phyloP scores from a whole-genome alignment of 2,113 vertebrate genomes.

The Phylloscopus trochilus region DNA sequence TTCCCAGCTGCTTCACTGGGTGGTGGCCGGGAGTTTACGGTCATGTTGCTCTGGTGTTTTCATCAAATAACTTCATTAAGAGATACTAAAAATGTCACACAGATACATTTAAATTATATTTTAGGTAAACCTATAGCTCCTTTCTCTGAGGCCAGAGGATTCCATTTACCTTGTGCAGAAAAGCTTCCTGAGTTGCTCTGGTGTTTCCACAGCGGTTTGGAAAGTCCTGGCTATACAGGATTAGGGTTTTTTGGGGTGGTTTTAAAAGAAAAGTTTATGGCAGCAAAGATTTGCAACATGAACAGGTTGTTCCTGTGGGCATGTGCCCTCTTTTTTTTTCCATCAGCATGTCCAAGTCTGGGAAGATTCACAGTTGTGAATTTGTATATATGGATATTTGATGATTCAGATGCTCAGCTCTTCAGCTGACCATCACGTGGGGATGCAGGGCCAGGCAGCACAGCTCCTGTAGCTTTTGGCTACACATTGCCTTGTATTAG shows the following conservation, averaged over 20 bases:
- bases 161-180: neutral
- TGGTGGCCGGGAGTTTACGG: neutral
- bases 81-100: neutral
- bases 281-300: neutral
- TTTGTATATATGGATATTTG: neutral
- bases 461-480: neutral
- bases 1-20: neutral
- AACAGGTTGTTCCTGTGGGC: neutral
- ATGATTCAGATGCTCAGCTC: neutral
- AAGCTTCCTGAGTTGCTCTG: neutral
- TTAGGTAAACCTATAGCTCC: neutral
- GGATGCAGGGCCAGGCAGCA: neutral
- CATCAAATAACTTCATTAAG: neutral
- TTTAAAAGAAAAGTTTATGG: neutral
- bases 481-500: fast-evolving
- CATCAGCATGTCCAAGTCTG: neutral
- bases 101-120: neutral
- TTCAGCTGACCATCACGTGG: fast-evolving
- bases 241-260: fast-evolving
- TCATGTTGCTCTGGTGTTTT: neutral
- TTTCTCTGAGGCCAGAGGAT: neutral
- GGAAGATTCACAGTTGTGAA: neutral
- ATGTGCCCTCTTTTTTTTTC: neutral
- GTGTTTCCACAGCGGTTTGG: neutral
- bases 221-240: neutral